Evolutionary conservation across 1,140 invertebrate species (phyloP), one percentile per base, ranked within the genome.

Genomic region (Drosophila ogumai): DNA sequence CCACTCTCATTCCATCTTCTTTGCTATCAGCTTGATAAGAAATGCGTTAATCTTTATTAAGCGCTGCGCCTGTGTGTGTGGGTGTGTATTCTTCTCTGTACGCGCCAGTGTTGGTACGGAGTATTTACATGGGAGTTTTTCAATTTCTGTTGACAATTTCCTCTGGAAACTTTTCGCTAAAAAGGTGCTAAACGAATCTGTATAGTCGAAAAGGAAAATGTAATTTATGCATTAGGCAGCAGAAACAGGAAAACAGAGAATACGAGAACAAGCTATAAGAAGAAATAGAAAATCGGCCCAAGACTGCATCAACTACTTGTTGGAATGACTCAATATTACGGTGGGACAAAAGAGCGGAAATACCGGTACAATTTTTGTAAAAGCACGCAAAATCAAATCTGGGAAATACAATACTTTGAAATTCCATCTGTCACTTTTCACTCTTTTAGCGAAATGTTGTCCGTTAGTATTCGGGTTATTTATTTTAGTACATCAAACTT

Each of bases 41-140:
- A 88, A 88, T 88, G 84, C 84, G 84, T 88, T 88, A 88, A 88
- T 88, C 84, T 88, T 88, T 88, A 88, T 88, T 84, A 84, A 88
- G 80, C 75, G 67, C 75, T 79, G 64, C 66, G 79, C 36, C 36
- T 34, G 63, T 66, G 64, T 54, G 46, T 50, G 40, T 65, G 38
- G 49, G 46, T 57, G 28, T 22, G 52, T 56, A 61, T 43, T 58
- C 22, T 22, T 38, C 40, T 59, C 25, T 49, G 32, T 25, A 34
- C 43, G 36, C 46, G 44, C 38, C 36, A 63, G 57, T 59, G 49
- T 78, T 12, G 17, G 58, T 36, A 41, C 36, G 49, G 56, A 47
- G 32, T 72, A 72, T 74, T 75, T 66, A 75, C 52, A 75, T 66
- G 72, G 73, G 74, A 78, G 69, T 61, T 75, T 64, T 82, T 66